phyloP scores from a whole-genome alignment of 2,888 invertebrate genomes.

The Autographa pulchrina region DNA sequence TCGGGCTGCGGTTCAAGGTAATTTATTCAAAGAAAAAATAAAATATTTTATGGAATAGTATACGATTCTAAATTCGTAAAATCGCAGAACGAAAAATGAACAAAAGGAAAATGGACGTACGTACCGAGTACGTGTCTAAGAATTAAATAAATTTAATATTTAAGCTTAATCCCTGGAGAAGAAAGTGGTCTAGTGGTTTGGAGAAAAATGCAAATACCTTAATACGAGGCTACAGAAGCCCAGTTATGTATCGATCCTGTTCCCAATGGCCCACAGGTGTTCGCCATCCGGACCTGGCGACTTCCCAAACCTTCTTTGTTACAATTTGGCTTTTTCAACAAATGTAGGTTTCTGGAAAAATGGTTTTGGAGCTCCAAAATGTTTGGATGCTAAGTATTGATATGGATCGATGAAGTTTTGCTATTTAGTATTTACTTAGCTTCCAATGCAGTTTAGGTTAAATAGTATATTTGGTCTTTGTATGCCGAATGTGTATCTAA shows the following conservation, averaged over 20 bases:
- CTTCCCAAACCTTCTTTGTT: constrained; percentile 42
- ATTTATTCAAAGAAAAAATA: neutral
- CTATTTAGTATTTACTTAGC: too few species aligned
- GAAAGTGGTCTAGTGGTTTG: constrained; percentile 22
- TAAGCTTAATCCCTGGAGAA: constrained; percentile 37
- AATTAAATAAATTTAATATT: constrained; percentile 16
- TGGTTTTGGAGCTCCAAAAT: neutral
- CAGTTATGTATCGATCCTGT: constrained; percentile 50
- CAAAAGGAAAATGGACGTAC: too few species aligned
- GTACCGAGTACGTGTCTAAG: constrained; percentile 5
- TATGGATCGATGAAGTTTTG: too few species aligned
- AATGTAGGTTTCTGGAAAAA: constrained; percentile 16
- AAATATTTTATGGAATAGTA: too few species aligned
- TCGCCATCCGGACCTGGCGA: constrained; percentile 31
- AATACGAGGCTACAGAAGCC: constrained; percentile 36
- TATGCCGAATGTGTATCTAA: too few species aligned
- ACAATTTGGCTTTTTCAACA: constrained; percentile 17
- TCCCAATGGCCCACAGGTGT: constrained; percentile 49
- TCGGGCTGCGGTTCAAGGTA: neutral
- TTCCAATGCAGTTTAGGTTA: too few species aligned
- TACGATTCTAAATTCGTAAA: neutral
- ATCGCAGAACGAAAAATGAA: constrained; percentile 6
- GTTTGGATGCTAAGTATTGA: neutral
- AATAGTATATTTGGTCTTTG: too few species aligned
- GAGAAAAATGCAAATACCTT: constrained; percentile 49